Base-by-base conservation (phyloP, 2,888 invertebrate species). In the Rhamphomyia laevipes region DNA sequence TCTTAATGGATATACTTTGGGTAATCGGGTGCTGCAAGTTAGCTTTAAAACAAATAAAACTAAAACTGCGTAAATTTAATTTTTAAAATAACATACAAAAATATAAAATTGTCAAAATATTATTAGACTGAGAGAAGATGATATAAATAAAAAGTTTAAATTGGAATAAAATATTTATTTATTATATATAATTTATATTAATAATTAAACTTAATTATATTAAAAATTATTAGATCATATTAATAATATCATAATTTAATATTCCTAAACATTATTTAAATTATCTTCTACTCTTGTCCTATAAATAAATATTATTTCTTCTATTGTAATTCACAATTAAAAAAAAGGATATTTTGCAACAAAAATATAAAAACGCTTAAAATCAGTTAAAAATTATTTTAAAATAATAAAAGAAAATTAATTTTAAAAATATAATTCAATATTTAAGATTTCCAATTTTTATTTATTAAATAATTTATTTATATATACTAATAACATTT, bases 31-130 rank as follows among this genome's bases (percentile, higher is more conserved):
- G 62, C 81, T 95, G 68, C 95, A 95, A 78, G 94, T 96, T 75
- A 93, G 92, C 75, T 93, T 94, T 82, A 94, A 94, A 80, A 91
- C 86, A 67, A 87, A 87, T 74, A 87, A 86, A 76, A 86, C 85
- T 76, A 86, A 86, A 77, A 68, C 69, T 43, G 61, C 67, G 63
- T 69, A 70, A 63, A 53, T 47, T 12, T 15, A 18, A 30, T 47
- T 31, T 37, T n/a, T n/a, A n/a, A 50, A 41, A 38, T 18, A 38
- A 50, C 47, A 45, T 41, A 30, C 43, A 17, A 43, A 38, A 17
- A 23, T 5, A 7, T 16, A 41, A n/a, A 40, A n/a, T 41, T 18
- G 17, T 37, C 35, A 45, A 27, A 27, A 27, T 27, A 21, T 21
- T 21, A 21, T 21, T 21, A 3, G 21, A 21, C 21, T 21, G 23